Evolutionary conservation across 2,113 vertebrate genomes (phyloP).

Genomic region (Pica pica): DNA sequence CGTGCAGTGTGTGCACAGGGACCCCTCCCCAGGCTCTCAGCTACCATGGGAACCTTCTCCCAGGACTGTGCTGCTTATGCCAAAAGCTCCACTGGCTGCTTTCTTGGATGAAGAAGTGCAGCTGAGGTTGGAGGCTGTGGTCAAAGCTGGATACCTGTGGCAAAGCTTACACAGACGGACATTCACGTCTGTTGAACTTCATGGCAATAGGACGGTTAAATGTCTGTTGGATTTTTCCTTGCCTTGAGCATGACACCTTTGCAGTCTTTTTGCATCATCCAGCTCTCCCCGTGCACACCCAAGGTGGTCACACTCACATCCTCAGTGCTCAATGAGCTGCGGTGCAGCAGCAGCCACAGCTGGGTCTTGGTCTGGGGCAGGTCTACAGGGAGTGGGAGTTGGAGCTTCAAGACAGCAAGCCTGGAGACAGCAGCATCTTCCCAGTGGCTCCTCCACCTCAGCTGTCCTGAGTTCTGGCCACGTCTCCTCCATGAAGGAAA

Average conservation of each 20-base stretch:
- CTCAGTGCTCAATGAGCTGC: fast-evolving
- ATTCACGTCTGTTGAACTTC: not conserved
- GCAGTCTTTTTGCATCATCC: not conserved
- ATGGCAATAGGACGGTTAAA: not conserved
- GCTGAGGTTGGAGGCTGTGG: not conserved
- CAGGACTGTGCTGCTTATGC: not conserved
- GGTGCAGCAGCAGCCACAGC: not conserved
- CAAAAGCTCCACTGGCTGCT: not conserved
- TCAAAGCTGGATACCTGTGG: not conserved
- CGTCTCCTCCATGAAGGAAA: fast-evolving
- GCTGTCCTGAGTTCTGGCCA: not conserved
- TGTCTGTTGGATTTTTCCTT: not conserved
- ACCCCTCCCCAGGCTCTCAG: not conserved
- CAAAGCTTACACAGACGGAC: not conserved
- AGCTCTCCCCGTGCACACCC: not conserved
- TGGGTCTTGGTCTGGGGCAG: not conserved
- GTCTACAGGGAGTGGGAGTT: not conserved
- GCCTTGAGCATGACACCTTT: not conserved
- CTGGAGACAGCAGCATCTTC: not conserved
- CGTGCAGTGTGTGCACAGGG: fast-evolving
- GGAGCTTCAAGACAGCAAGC: not conserved
- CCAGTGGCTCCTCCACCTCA: not conserved
- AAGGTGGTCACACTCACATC: fast-evolving
- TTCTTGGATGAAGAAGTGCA: not conserved
- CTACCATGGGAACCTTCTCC: not conserved